Evolutionary conservation across 2,797 vertebrate species (phyloP).

Genomic region (Pempheris klunzingeri): DNA sequence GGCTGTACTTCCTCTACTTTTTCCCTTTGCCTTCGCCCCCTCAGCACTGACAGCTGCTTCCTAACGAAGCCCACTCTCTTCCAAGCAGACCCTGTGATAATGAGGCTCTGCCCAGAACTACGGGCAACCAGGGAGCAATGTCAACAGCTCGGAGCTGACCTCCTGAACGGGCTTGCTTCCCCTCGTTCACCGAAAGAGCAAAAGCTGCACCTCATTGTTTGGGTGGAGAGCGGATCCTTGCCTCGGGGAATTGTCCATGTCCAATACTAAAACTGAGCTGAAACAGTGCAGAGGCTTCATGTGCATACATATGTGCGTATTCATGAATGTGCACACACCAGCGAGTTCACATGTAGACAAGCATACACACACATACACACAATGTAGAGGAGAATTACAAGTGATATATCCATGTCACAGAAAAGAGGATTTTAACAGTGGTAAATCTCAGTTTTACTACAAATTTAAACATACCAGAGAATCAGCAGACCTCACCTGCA

Average conservation of each 20-base stretch:
- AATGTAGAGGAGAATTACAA: conserved; percentile 60
- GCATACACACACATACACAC: not conserved
- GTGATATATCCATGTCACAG: conserved; percentile 59
- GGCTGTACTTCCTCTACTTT: conserved; percentile 77
- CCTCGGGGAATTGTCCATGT: conserved; percentile 78
- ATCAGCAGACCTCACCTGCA: conserved; percentile 59
- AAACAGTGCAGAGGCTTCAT: conserved; percentile 56
- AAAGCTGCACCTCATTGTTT: conserved; percentile 81
- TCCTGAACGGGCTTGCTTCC: conserved; percentile 81
- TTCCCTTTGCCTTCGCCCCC: conserved; percentile 77
- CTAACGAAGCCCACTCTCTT: conserved; percentile 85
- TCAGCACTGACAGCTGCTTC: conserved; percentile 85
- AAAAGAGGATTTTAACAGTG: conserved; percentile 53
- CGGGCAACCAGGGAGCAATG: conserved; percentile 84
- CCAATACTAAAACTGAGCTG: conserved; percentile 76
- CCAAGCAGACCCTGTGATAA: conserved; percentile 85
- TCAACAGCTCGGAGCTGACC: conserved; percentile 86
- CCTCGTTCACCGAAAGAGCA: conserved; percentile 76
- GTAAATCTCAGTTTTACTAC: conserved; percentile 59
- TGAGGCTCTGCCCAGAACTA: conserved; percentile 84
- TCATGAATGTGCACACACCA: conserved; percentile 61
- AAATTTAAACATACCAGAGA: conserved; percentile 63
- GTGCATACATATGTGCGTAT: conserved; percentile 71
- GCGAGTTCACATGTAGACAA: conserved; percentile 10
- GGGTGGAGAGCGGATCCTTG: conserved; percentile 78